Base-by-base conservation (phyloP, 2,888 invertebrate genomes). In the Lithophane leautieri region DNA sequence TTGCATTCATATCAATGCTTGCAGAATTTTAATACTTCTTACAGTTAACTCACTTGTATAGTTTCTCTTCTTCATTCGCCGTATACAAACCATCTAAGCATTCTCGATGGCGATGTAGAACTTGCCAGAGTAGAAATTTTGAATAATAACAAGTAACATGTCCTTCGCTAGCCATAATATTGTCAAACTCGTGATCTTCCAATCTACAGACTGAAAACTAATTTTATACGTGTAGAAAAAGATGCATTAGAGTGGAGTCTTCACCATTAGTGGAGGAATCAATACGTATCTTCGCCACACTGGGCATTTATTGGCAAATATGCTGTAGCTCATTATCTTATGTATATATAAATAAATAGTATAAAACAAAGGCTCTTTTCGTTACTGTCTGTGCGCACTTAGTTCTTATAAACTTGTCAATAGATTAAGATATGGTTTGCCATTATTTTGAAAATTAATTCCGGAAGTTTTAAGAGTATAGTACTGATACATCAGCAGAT, bases 71-170 rank as follows among this genome's bases (percentile, higher is more conserved):
- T 70, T 77, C 22, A 77, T 44, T 44, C 4, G 42, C 34, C 58
- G 70, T 50, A 77, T 70, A 58, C 77, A 77, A 56, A 42, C 70
- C 1, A 22, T 25, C 54, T 78, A 79, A 6, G 77, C 77, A 19
- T 77, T 56, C 9, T 79, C 79, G 25, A 78, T 22, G 4, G 56
- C 56, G 1, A 70, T 52, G 56, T 78, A 78, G 50, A 77, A 78
- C 34, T 78, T 77, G 42, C 78, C 79, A 19, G 60, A 56, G 40
- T 28, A 70, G 4, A 77, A 28, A 12, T 61, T 70, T 8, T 58
- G 77, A 6, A 44, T 58, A 0, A 63, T 22, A 12, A 63, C 47
- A 12, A 78, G 22, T 8, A 58, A 7, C 42, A 56, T 54, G 40
- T 70, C 54, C 11, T 78, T 78, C 7, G 1, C 8, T 11, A 78